A percentile compares a stretch with the other conserved stretches of the same genome.
phyloP scores from a whole-genome alignment of 2,113 vertebrate species.

The Girardinichthys multiradiatus region DNA sequence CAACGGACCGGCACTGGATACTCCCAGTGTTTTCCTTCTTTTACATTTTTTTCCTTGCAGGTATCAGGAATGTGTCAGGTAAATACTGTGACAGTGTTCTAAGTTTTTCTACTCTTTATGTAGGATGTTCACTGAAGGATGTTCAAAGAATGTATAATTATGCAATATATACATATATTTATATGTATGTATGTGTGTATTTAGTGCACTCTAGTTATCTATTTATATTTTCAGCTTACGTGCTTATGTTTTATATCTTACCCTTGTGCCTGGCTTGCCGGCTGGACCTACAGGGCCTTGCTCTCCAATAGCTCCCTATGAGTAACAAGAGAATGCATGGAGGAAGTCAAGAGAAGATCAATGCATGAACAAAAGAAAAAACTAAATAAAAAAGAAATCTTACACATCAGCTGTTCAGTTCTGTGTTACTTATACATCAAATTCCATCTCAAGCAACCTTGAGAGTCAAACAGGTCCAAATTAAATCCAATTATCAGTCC shows the following conservation, averaged over 20 bases:
- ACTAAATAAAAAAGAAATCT: not conserved
- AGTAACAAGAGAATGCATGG: constrained; percentile 14
- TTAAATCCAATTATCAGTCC: not conserved
- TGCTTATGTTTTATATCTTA: constrained; percentile 70
- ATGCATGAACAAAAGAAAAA: too few relatives aligned
- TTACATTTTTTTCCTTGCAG: constrained; percentile 19
- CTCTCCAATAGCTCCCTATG: constrained; percentile 87
- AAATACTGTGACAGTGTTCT: not conserved
- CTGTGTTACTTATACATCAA: not conserved
- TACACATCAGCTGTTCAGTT: not conserved
- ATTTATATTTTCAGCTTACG: not conserved
- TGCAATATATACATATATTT: too few relatives aligned
- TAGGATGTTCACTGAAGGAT: too few relatives aligned
- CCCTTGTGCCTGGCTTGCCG: constrained; percentile 88
- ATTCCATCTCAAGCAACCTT: too few relatives aligned
- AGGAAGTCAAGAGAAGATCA: not conserved
- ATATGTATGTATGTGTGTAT: too few relatives aligned
- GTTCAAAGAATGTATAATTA: too few relatives aligned
- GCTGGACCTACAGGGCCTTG: constrained; percentile 85
- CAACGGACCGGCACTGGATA: constrained; percentile 32
- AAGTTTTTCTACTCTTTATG: not conserved
- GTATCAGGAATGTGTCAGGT: not conserved
- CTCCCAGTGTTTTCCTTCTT: constrained; percentile 9
- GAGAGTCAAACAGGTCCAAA: not conserved
- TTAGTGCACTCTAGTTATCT: too few relatives aligned